Evolutionary conservation across 53 echinoderm and acorn worm species (phyloP), one percentile per base, ranked within the genome.

Genomic region (Holothuria leucospilota): DNA sequence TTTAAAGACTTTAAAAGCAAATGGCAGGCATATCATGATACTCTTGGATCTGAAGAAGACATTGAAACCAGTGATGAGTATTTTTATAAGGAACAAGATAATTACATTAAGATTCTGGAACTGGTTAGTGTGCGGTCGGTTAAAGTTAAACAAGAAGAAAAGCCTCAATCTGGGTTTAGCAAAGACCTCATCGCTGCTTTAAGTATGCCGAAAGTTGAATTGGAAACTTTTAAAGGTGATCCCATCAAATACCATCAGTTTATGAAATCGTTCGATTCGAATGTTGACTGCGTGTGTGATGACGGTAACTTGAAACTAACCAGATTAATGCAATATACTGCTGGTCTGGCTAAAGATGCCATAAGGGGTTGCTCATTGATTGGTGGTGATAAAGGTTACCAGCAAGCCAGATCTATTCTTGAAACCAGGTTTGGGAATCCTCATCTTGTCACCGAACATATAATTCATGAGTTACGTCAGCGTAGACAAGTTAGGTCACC

Each of bases 181-280:
- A 75, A 87, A 28, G 53, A 87, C 46, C 56, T 87, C 51, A 51
- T 87, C 21, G 49, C 53, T 29, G 67, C 66, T 30, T 65, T 87
- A 16, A 87, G 80, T 80, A 51, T 87, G 56, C 87, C 87, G 1
- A 80, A 66, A 75, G 87, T 87, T 20, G 87, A 87, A 39, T 79
- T 80, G 68, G 42, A 87, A 34, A 68, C 68, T 25, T 87, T 87
- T 67, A 41, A 78, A 68, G 81, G 87, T 1, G 69, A 87, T 56
- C 78, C 87, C 29, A 51, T 87, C 28, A 78, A 87, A 67, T 87
- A 20, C 46, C 87, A 87, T 49, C 87, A 87, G 34, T 79, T 87
- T 34, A 49, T 80, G 21, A 87, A 38, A 58, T 78, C 87, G 34
- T 87, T 87, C 56, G 80, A 87, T 29, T 78, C 80, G 13, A 79